These are phyloP conservation scores for Mus caroli DNA, from an alignment of 2,797 vertebrate species.

Conservation along the genomic window DNA sequence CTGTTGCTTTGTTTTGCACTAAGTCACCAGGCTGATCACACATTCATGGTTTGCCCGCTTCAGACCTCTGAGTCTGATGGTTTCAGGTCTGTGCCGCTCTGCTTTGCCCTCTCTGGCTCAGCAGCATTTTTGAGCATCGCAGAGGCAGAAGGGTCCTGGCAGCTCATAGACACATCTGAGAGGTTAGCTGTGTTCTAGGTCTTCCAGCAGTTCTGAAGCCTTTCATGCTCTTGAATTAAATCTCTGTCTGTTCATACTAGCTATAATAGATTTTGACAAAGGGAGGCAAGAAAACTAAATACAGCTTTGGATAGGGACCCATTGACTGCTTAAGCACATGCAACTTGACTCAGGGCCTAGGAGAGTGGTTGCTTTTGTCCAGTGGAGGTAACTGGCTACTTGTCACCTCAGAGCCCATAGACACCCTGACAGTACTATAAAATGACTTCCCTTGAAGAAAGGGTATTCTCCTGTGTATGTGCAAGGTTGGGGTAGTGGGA, in stretches of 20 bases:
- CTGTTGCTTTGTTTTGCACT: too few species aligned
- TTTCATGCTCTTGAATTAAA: not conserved
- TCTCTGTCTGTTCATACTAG: not conserved
- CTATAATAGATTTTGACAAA: not conserved
- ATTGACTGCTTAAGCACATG: not conserved
- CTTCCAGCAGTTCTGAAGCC: slow-evolving; percentile 15
- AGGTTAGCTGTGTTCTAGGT: not conserved
- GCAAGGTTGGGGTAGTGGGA: not conserved
- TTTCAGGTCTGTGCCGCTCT: not conserved
- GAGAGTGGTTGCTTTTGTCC: not conserved
- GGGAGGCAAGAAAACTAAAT: not conserved
- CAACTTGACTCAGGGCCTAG: not conserved
- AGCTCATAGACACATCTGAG: not conserved
- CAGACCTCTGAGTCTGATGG: not conserved
- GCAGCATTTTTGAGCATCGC: not conserved
- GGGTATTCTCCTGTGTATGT: not conserved
- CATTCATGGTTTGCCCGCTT: not conserved
- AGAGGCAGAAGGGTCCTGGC: not conserved
- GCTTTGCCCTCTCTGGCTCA: too few species aligned
- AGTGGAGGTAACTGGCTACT: not conserved
- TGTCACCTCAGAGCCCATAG: not conserved
- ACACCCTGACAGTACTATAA: slow-evolving; percentile 3
- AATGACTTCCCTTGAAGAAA: slow-evolving; percentile 5
- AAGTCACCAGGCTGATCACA: not conserved
- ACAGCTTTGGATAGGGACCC: not conserved